Conservation (phyloP, 1,140 invertebrate species). For the Holotrichia oblita region DNA sequence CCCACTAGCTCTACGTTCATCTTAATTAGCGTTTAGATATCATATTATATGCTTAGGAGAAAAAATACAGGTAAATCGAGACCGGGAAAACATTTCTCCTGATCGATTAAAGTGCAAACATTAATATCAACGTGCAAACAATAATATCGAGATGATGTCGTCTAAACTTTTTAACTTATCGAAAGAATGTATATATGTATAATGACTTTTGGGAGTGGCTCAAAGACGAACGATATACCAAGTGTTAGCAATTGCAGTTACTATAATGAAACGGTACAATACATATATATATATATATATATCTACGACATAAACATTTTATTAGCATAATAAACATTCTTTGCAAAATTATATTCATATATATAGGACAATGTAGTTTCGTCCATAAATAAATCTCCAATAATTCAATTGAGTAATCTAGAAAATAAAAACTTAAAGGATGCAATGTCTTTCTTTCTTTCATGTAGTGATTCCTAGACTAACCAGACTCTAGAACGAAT, state of each 20-base stretch:
- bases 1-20: too few relatives aligned
- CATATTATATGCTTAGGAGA: neutral
- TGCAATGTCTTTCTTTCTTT: neutral
- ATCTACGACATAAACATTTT: too few relatives aligned
- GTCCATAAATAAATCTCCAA: neutral
- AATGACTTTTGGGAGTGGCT: constrained; percentile 12
- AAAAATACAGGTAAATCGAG: neutral
- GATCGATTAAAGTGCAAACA: constrained; percentile 21
- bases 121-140: neutral
- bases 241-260: neutral
- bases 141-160: constrained; percentile 20
- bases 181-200: constrained; percentile 10
- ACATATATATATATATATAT: neutral
- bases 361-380: neutral
- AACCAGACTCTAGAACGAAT: neutral
- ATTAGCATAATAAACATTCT: neutral
- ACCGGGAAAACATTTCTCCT: constrained; percentile 6
- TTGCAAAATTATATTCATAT: neutral
- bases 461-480: neutral
- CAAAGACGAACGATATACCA: neutral
- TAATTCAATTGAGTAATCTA: neutral
- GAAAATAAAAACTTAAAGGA: neutral
- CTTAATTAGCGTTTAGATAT: too few relatives aligned
- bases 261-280: neutral
- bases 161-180: neutral